Percentiles rank a stretch among this genome's conserved stretches.
These are phyloP conservation scores for Drosophila lutescens DNA, from an alignment of 2,888 invertebrate genomes.

Conservation along the genomic window DNA sequence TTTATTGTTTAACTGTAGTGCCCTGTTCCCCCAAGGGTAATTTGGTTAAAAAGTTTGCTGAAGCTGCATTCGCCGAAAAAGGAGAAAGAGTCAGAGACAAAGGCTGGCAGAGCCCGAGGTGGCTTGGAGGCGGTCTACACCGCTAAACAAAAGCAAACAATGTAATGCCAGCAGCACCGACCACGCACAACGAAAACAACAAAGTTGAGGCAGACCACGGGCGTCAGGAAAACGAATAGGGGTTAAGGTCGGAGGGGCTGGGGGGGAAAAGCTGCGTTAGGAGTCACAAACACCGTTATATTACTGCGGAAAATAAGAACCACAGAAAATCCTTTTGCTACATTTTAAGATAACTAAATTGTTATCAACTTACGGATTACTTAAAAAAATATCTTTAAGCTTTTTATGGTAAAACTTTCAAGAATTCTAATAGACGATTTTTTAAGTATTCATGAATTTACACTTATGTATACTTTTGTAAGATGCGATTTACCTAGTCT, in stretches of 20 bases:
- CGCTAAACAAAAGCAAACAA: constrained; percentile 75
- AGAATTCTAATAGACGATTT: too few relatives aligned
- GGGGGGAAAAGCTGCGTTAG: background rate
- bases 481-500: background rate
- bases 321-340: too few relatives aligned
- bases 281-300: background rate
- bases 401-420: too few relatives aligned
- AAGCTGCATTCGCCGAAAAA: constrained; percentile 45
- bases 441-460: too few relatives aligned
- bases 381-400: too few relatives aligned
- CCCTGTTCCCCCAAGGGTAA: constrained; percentile 37
- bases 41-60: constrained; percentile 55
- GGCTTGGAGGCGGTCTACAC: constrained; percentile 26
- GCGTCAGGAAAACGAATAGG: constrained; percentile 16
- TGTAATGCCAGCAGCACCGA: constrained; percentile 69
- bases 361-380: too few relatives aligned
- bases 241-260: background rate
- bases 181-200: constrained; percentile 56
- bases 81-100: constrained; percentile 20
- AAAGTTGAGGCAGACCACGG: constrained; percentile 45
- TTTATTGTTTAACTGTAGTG: constrained; percentile 31
- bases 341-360: too few relatives aligned
- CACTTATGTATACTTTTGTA: too few relatives aligned
- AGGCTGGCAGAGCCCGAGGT: constrained; percentile 10
- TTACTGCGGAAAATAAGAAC: background rate